Evolutionary conservation across 2,797 vertebrate genomes (phyloP).

Genomic region (Chloroceryle inda): DNA sequence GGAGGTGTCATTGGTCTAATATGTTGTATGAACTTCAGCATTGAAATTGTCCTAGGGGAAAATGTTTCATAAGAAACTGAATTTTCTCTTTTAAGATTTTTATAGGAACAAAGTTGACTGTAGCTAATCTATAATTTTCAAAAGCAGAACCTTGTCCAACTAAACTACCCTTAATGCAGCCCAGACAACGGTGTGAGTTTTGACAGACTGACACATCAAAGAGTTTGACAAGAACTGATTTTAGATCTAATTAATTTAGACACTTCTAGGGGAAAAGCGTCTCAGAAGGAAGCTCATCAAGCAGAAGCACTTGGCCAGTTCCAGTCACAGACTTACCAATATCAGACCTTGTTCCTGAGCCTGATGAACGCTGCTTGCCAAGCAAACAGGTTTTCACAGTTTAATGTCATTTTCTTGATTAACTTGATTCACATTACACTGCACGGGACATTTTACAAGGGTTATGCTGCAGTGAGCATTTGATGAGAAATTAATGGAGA

Average conservation of each 20-base stretch:
- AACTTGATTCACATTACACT: background rate
- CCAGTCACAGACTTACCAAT: background rate
- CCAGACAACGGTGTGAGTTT: background rate
- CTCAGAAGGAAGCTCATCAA: background rate
- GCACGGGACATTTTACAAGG: background rate
- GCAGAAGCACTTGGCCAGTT: background rate
- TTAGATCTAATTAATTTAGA: background rate
- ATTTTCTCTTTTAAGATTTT: background rate
- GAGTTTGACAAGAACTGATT: background rate
- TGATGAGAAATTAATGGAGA: background rate
- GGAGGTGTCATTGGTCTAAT: background rate
- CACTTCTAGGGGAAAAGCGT: accelerated
- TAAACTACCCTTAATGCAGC: background rate
- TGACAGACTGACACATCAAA: background rate
- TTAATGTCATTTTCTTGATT: background rate
- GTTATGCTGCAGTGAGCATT: background rate
- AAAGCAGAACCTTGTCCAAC: background rate
- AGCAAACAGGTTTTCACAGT: background rate
- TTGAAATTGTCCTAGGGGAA: background rate
- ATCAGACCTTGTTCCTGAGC: background rate
- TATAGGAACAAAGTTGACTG: background rate
- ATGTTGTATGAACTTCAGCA: background rate
- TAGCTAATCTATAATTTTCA: background rate
- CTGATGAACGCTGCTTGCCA: background rate
- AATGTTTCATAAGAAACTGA: background rate